Base-by-base conservation (phyloP, 2,113 vertebrate genomes). In the Eira barbara region DNA sequence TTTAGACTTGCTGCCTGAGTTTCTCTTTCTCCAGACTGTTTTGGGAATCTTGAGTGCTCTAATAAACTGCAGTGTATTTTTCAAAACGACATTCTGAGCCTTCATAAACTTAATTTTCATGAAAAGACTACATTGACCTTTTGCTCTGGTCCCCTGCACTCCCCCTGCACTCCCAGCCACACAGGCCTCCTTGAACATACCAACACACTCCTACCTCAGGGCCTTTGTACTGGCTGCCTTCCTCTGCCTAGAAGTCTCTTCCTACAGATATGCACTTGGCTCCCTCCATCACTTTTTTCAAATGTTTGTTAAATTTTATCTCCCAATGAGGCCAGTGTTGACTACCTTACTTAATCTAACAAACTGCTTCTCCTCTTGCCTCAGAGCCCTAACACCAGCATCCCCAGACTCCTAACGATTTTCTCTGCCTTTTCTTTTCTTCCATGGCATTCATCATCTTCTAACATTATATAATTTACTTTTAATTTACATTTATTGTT, bases 1-100 rank as follows among this genome's bases (percentile, higher is more conserved):
- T 79, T 84, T 39, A 86, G 86, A 31, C 55, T 67, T 55, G 13
- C 36, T 81, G 65, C 57, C 90, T 89, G 36, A 29, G 12, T 87
- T 81, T 95, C 42, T 94, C 42, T 39, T 84, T 87, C 29, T 95
- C 49, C 27, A 55, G 27, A 89, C 63, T 95, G 88, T 42, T 96
- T 42, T 76, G 74, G 80, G 61, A 78, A 81, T 76, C 21, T 81
- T 69, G 55, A 29, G 20, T 87, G 6, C n/a, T 76, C 25, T 42
- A 71, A 78, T 47, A 65, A 17, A 71, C 59, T 34, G 23, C 21
- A 15, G 1, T 34, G n/a, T 89, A 39, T 85, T 95, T 74, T 94
- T 91, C 59, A 73, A 31, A 79, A 49, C 12, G 81, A 80, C 18
- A 42, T 90, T 81, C 63, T 47, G 76, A 88, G 67, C 27, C 25